Base-by-base conservation (phyloP, 2,888 invertebrate genomes). In the Drosophila paramelanica region DNA sequence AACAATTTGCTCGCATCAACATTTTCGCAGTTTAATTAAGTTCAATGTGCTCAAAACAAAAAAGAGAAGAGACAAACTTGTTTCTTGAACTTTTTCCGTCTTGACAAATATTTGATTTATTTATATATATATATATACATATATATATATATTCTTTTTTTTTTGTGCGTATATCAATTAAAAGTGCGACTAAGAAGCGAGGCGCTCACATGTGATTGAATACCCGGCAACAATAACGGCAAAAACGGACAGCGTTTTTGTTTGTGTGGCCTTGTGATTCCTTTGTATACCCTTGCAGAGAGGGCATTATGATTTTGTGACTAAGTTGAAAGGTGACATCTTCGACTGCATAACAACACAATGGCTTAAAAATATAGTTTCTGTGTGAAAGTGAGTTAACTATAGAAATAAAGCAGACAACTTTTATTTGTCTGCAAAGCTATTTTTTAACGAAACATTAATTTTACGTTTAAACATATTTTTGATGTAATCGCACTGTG, bases 91-190 rank as follows among this genome's bases (percentile, higher is more conserved):
- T 62, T 46, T 39, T 20, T 23, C 33, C 8, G 13, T 7, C 11
- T 5, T 36, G 36, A 4, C 36, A 36, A 36, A 46, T 38, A 41
- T 61, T 55, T 42, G 0, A 23, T 3, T 23, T 23, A 4, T 23
- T 23, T 23, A 0, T 23, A 23, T 23, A 17, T 17, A 17, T 17
- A 1, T 17, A 17, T 17, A 17, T 17, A 17, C 1, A 17, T 17
- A 17, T 17, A 6, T 25, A 25, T 25, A 25, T 25, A 31, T 31
- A 5, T 10, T 10, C 17, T 33, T 42, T 31, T 10, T n/a, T 23
- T 14, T 23, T 4, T 46, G 11, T 38, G 43, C 62, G 38, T 51
- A 57, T 57, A 66, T 50, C 49, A 72, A 60, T 65, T 51, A 43
- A 56, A 73, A 60, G 56, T 55, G 17, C 43, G 61, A 27, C 8